phyloP scores from a whole-genome alignment of 2,113 vertebrate species.

The Castor canadensis region DNA sequence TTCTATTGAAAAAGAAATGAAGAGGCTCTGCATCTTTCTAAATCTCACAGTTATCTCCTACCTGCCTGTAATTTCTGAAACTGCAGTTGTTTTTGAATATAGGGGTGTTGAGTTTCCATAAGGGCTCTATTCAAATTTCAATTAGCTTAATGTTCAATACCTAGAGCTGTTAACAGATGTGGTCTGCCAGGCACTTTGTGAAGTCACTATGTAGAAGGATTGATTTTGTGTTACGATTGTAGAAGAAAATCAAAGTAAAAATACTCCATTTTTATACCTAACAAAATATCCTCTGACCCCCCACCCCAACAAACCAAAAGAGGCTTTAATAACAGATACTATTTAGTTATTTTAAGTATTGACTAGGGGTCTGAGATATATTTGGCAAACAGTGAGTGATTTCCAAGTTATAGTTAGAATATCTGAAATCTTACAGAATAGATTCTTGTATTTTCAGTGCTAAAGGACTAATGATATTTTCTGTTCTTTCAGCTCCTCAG shows the following conservation, averaged over 20 bases:
- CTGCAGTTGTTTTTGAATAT: background rate
- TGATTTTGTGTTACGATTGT: background rate
- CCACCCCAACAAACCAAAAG: background rate
- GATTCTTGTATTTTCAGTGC: background rate
- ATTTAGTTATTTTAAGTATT: background rate
- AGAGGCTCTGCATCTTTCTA: background rate
- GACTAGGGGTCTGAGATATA: background rate
- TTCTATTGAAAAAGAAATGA: background rate
- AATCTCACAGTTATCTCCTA: background rate
- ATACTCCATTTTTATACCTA: background rate
- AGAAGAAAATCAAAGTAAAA: background rate
- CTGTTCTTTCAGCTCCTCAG: background rate
- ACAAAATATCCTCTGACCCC: background rate
- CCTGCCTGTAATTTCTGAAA: background rate
- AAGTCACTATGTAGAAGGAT: background rate
- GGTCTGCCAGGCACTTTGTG: background rate
- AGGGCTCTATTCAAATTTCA: background rate
- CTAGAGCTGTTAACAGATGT: background rate
- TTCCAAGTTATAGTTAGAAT: background rate
- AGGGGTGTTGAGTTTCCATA: background rate
- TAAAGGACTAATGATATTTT: background rate
- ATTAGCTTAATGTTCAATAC: background rate
- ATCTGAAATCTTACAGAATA: slow-evolving; percentile 6
- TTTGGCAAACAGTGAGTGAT: background rate
- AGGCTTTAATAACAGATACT: background rate